phyloP scores from a whole-genome alignment of 2,797 vertebrate species.

The Pipistrellus kuhlii region DNA sequence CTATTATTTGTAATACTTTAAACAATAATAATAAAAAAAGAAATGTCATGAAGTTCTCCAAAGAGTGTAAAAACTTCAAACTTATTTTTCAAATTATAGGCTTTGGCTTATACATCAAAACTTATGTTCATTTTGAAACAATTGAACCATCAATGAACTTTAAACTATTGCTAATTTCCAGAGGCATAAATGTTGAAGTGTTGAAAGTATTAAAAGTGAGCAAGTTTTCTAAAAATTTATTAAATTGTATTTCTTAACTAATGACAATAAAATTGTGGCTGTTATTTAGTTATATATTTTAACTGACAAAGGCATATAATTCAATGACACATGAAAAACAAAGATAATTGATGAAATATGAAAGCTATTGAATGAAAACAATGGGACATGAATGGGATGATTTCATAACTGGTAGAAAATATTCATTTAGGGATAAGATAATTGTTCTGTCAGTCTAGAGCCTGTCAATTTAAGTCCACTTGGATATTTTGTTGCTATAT shows the following conservation, averaged over 20 bases:
- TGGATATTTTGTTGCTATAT: slow-evolving; percentile 34
- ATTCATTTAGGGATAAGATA: slow-evolving; percentile 38
- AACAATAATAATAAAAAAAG: neutral
- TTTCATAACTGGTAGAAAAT: slow-evolving; percentile 66
- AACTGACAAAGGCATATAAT: slow-evolving; percentile 57
- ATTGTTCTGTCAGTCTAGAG: slow-evolving; percentile 50
- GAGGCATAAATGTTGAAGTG: slow-evolving; percentile 20
- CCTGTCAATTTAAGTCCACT: slow-evolving; percentile 53
- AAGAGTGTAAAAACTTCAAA: neutral
- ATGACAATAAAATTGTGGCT: slow-evolving; percentile 59
- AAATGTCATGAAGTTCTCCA: neutral
- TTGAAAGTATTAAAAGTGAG: slow-evolving; percentile 70
- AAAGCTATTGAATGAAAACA: slow-evolving; percentile 29
- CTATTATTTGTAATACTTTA: no score
- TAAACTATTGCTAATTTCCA: slow-evolving; percentile 45
- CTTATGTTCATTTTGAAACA: neutral
- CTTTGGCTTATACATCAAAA: slow-evolving; percentile 42
- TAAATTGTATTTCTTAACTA: neutral
- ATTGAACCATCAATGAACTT: slow-evolving; percentile 62
- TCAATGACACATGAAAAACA: slow-evolving; percentile 26
- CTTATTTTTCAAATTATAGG: slow-evolving; percentile 50
- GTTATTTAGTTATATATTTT: slow-evolving; percentile 59
- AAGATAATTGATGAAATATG: slow-evolving; percentile 61
- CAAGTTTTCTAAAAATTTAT: slow-evolving; percentile 31
- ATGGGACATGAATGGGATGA: neutral